Evolutionary conservation across 35 echinoderm and acorn worm genomes (phyloP), one percentile per base, ranked within the genome.

Genomic region (Apostichopus californicus): DNA sequence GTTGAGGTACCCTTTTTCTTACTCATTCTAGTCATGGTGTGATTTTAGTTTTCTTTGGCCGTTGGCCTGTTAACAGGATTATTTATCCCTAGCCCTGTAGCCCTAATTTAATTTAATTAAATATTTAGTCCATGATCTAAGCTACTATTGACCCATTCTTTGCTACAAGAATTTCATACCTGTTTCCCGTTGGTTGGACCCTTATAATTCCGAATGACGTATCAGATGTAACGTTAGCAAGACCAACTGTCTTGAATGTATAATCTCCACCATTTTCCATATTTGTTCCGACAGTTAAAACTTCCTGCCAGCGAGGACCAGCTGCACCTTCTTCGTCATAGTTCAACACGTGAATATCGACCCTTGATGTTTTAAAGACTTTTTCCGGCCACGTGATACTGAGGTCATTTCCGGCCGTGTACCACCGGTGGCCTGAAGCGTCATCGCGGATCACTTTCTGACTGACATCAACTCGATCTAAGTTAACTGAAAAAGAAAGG

Each of bases 141-240:
- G 34, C 34, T 46, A 3, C 34, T 46, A 46, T 2, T 46, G 34
- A 12, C 15, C n/a, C 8, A 77, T 46, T 46, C 34, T 46, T 46
- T 46, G 34, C 34, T 3, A 46, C 34, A 46, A 80, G 13, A 12
- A 46, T 80, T 46, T 13, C 78, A 46, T 26, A 83, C 80, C 55
- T 83, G 10, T 83, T n/a, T 52, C n/a, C 17, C 4, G 86, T 57
- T 11, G 80, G 80, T 9, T 55, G 54, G 10, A 93, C 70, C 56
- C 90, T 63, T 26, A 94, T 94, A 6, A 91, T 52, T 26, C 93
- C 93, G 55, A 94, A 86, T 10, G 93, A 57, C 60, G 91, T 92
- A 17, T n/a, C 90, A 4, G 60, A 6, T 1, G 94, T 92, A 54
- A 95, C 90, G 55, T 92, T 91, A 7, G 14, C 20, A 17, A 92